Base-by-base conservation (phyloP, 2,888 invertebrate genomes). In the Sarcophaga caerulescens region DNA sequence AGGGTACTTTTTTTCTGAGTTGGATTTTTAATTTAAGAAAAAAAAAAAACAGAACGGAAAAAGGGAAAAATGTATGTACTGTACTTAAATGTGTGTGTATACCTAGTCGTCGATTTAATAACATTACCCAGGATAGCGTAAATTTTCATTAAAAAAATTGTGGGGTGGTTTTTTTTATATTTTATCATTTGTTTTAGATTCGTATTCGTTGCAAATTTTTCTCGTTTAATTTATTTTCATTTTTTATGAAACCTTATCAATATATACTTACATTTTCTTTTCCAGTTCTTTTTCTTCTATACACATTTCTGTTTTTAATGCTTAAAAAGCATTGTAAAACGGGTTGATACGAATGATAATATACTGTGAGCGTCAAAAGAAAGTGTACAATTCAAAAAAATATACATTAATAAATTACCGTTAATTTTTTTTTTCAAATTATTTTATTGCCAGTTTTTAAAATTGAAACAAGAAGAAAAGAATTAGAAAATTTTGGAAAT, bases 1-100 rank as follows among this genome's bases (percentile, higher is more conserved):
- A 78, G 78, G 74, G 74, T 79, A 78, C 78, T 82, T 71, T 70
- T 76, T 47, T 35, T 65, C 59, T 19, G 77, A 35, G 74, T 45
- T 69, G 57, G 23, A 63, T 79, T 83, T 83, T 84, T 78, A 79
- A 84, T 79, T 84, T 74, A 73, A 84, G 78, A 57, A 81, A 62
- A 63, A 75, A 63, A 75, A 81, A 81, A 73, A 57, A 79, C 1
- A 71, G 4, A 25, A 35, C 35, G 35, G 6, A 35, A 71, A 77
- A 74, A 57, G 12, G 57, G 17, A 66, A 35, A 21, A 73, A 44
- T 74, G 73, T 45, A 69, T 74, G 68, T 74, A 78, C 73, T 83
- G 68, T 83, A 83, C 78, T 45, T 77, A 62, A 68, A 45, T 68
- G 52, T 65, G 23, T 73, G n/a, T 77, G 73, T 68, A 73, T 68